Evolutionary conservation across 2,113 vertebrate species (phyloP), one percentile per base, ranked within the genome.

Genomic region (Pholis gunnellus): DNA sequence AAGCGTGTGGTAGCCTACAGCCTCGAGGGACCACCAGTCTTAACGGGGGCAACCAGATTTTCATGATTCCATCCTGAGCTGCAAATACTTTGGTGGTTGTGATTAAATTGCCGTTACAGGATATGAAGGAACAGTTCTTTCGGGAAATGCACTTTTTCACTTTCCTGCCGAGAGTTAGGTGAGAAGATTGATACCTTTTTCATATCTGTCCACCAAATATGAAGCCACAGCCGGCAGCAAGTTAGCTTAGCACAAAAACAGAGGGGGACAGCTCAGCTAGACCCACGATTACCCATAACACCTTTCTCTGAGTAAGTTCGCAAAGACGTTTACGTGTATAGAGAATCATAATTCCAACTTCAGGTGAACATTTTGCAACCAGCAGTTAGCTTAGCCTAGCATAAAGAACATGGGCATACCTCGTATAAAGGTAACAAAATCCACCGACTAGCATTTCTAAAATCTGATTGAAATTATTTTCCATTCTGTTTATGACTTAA

Each of bases 1-100:
- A 83, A 20, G 2, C 0, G 1, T 42, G 31, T 75, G 22, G 59
- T 70, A n/a, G n/a, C n/a, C n/a, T n/a, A 31, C 50, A 61, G 42
- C 72, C 50, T 75, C 46, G 46, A 80, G 59, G 9, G 75, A 27
- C 13, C 50, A 18, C 50, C 29, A 64, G 67, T 70, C 76, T 81
- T 84, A 83, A 78, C 20, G 13, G 60, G 82, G 50, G 8, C 48
- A 48, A 57, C 27, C 72, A 52, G 10, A 72, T 44, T 29, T 44
- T 29, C 22, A 60, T 57, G 48, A 44, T 36, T 65, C 31, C 25
- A 64, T 59, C 40, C 9, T 63, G 52, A 72, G n/a, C 22, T 27
- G 17, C 36, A 59, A 11, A 38, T 54, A 27, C 46, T 44, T 27
- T 44, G 29, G 20, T 22, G 31, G 40, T 5, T 75, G 40, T 22